phyloP scores from a whole-genome alignment of 1,140 invertebrate species.

The Leptinotarsa texana region DNA sequence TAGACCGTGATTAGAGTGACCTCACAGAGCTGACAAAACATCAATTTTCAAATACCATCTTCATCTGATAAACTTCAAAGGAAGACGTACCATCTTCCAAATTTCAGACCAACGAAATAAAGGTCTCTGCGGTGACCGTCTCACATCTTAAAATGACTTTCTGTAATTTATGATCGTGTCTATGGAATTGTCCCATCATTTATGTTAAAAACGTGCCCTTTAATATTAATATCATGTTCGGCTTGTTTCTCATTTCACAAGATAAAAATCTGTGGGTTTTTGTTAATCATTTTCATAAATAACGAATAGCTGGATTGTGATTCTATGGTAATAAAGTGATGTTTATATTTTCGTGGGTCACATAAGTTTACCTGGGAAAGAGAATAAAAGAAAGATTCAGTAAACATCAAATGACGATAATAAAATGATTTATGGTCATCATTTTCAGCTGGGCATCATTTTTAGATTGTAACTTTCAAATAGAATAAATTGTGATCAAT shows the following conservation, averaged over 20 bases:
- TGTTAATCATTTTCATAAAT: slow-evolving; percentile 35
- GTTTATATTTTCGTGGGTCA: slow-evolving; percentile 24
- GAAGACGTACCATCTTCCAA: background rate
- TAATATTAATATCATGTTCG: slow-evolving; percentile 41
- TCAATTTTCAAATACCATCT: slow-evolving; percentile 43
- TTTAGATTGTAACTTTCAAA: no score
- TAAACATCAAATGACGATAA: background rate
- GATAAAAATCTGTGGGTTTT: slow-evolving; percentile 37
- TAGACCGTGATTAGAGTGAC: slow-evolving; percentile 18
- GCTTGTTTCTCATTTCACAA: slow-evolving; percentile 29
- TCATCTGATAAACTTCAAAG: slow-evolving; percentile 40
- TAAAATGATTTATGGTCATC: background rate
- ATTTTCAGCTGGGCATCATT: no score
- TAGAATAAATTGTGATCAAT: no score
- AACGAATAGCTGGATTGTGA: slow-evolving; percentile 21
- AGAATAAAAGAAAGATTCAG: background rate
- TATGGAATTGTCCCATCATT: slow-evolving; percentile 45
- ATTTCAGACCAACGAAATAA: slow-evolving; percentile 1
- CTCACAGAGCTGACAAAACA: slow-evolving; percentile 47
- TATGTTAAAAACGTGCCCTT: slow-evolving; percentile 28
- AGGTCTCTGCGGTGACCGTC: background rate
- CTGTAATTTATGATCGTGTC: slow-evolving; percentile 37
- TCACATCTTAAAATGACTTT: slow-evolving; percentile 30
- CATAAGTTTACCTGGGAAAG: slow-evolving; percentile 21
- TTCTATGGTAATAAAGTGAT: slow-evolving; percentile 27